Evolutionary conservation across 2,113 vertebrate species (phyloP).

Genomic region (Plestiodon gilberti): DNA sequence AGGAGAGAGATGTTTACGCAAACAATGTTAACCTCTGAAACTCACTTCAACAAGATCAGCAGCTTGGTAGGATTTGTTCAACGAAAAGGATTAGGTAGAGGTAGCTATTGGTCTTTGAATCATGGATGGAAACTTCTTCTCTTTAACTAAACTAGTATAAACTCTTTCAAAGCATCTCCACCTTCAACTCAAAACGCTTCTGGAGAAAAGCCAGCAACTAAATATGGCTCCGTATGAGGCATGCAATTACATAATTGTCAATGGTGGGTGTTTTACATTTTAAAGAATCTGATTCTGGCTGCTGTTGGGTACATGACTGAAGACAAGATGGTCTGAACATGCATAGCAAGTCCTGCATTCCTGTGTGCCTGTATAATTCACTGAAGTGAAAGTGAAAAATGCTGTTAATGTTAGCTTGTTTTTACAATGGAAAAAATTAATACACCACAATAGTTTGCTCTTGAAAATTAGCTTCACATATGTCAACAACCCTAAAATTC

Average conservation of each 20-base stretch:
- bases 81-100: background rate
- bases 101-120: constrained; percentile 12
- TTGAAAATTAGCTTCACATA: background rate
- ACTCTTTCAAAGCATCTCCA: background rate
- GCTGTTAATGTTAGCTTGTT: background rate
- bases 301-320: background rate
- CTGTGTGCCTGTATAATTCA: constrained; percentile 28
- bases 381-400: constrained; percentile 34
- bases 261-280: background rate
- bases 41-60: constrained; percentile 7
- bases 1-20: background rate
- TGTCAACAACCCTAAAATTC: background rate
- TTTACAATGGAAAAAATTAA: constrained; percentile 26
- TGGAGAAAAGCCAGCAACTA: background rate
- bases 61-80: constrained; percentile 10
- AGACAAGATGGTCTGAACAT: constrained; percentile 34
- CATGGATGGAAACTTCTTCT: constrained; percentile 8
- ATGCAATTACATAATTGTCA: constrained; percentile 1
- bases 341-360: constrained; percentile 12
- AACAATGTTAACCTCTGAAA: background rate
- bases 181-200: constrained; percentile 1
- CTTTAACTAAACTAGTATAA: background rate
- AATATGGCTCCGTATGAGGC: background rate
- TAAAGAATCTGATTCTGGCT: constrained; percentile 35
- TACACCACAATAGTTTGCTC: background rate